Evolutionary conservation across 2,888 invertebrate species (phyloP), one percentile per base, ranked within the genome.

Genomic region (Tenthredo distinguenda): DNA sequence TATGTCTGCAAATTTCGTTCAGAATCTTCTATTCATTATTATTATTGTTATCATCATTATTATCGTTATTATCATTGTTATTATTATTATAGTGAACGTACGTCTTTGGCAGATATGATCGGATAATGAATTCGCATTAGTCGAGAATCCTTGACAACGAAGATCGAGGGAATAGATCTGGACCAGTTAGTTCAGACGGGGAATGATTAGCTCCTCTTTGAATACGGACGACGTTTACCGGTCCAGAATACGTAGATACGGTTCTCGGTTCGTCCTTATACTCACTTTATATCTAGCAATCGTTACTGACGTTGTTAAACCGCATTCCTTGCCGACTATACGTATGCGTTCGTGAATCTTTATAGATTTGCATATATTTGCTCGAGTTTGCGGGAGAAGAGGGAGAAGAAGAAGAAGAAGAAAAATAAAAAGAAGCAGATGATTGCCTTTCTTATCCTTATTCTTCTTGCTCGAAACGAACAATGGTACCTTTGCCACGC

Each of bases 221-320:
- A 26, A 68, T 26, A 62, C 62, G 62, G 26, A 1, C 26, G 62
- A 62, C 74, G 43, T 74, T 74, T 74, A 74, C 43, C 74, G 74
- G 74, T 74, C 74, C 40, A 26, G 74, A 74, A 40, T 74, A 74
- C 43, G 43, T 43, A 74, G 74, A 43, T 74, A 68, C 43, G 74
- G 40, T 43, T 43, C 10, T 40, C 72, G 21, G 72, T 21, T 43
- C 18, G 74, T 74, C 74, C 37, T 71, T 71, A 71, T 71, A 71
- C 37, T 37, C 71, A 37, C 9, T 62, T 62, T 26, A 71, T 71
- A 12, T 37, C 21, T 71, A 74, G 47, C 43, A 47, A 40, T 40
- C 74, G 74, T 43, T 40, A 43, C 74, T 26, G 74, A 74, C 43
- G 74, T 74, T 47, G 26, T 74, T 74, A 21, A 74, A 74, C 74